Conservation (phyloP, 2,113 vertebrate species). For the Chlamydotis undulata region DNA sequence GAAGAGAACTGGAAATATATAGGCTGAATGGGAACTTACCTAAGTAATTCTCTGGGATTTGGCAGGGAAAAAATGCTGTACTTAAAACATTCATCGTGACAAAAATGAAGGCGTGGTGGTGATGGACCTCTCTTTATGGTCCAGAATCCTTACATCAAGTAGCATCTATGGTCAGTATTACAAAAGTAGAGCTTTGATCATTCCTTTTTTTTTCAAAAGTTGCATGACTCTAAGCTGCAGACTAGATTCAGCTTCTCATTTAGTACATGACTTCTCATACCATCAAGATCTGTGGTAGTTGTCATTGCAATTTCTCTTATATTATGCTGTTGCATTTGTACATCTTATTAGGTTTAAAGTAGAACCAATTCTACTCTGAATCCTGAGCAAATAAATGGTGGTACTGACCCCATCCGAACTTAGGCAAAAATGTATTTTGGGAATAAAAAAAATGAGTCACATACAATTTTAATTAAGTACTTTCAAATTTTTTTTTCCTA, state of each 20-base stretch:
- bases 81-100: rapidly evolving
- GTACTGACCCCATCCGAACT: not conserved
- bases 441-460: not conserved
- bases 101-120: not conserved
- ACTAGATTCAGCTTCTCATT: not conserved
- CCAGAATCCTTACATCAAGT: not conserved
- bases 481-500: not conserved
- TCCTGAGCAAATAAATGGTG: not conserved
- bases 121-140: not conserved
- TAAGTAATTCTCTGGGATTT: not conserved
- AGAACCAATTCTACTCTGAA: not conserved
- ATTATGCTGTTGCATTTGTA: not conserved
- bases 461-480: not conserved
- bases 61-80: not conserved
- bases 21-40: not conserved
- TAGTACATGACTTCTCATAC: not conserved
- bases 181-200: not conserved
- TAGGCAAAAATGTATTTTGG: not conserved
- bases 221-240: not conserved
- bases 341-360: not conserved
- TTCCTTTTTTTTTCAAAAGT: not conserved
- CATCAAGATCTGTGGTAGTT: not conserved
- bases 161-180: not conserved
- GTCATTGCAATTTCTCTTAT: not conserved
- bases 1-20: not conserved